phyloP scores from a whole-genome alignment of 2,113 vertebrate species.

The Argyrosomus japonicus region DNA sequence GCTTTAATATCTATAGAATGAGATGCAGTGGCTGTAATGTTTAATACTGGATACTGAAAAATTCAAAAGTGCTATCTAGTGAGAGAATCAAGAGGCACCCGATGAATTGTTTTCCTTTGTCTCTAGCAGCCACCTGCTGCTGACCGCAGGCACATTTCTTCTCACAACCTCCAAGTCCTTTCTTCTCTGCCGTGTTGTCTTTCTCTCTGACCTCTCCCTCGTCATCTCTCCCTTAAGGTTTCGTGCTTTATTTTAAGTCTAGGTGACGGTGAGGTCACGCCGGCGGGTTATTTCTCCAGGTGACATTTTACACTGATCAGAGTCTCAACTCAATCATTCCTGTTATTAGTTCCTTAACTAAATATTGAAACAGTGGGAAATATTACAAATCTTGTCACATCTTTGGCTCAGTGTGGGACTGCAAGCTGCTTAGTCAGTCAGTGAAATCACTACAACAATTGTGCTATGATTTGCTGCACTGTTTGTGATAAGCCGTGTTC shows the following conservation, averaged over 20 bases:
- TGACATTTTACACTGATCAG: conserved; percentile 43
- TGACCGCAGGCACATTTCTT: conserved; percentile 30
- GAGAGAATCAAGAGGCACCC: background rate
- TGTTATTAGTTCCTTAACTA: conserved; percentile 15
- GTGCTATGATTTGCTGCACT: background rate
- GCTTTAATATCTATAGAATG: background rate
- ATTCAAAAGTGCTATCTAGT: background rate
- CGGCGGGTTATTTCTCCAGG: background rate
- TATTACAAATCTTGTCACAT: background rate
- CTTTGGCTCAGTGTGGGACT: background rate
- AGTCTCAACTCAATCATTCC: background rate
- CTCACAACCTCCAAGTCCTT: conserved; percentile 32
- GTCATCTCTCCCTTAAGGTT: conserved; percentile 37
- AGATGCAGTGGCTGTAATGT: background rate
- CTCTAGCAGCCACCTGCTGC: conserved; percentile 28
- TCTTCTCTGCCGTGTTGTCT: conserved; percentile 48
- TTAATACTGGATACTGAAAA: background rate
- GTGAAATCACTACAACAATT: background rate
- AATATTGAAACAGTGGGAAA: background rate
- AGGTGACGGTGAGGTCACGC: conserved; percentile 16
- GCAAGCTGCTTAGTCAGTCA: background rate
- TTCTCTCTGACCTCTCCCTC: conserved; percentile 59
- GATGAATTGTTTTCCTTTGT: background rate
- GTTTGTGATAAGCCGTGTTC: background rate
- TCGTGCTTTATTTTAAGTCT: conserved; percentile 56